A percentile compares a stretch with the other conserved stretches of the same genome.
Conservation (phyloP, 2,113 vertebrate species). For the Myotis yumanensis region DNA sequence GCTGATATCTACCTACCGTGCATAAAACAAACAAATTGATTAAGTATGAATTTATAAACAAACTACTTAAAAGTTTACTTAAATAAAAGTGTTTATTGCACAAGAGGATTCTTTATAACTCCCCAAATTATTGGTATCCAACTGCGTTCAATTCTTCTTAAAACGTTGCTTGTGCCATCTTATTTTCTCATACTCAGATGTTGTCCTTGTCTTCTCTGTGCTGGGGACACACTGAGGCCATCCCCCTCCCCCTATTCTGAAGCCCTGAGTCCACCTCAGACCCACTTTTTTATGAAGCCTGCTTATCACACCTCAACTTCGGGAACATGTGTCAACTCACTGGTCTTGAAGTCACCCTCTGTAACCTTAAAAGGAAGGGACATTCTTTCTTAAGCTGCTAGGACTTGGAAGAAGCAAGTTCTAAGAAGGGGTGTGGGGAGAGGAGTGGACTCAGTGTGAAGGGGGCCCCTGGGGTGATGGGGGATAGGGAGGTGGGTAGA, state of each 20-base stretch:
- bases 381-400: neutral
- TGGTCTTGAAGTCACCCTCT: neutral
- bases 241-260: neutral
- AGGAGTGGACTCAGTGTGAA: neutral
- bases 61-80: neutral
- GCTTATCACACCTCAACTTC: neutral
- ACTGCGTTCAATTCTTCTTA: neutral
- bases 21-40: neutral
- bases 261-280: neutral
- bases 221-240: neutral
- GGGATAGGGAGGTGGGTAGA: neutral
- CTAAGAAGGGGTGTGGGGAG: neutral
- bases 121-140: neutral
- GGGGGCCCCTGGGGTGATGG: fast-evolving
- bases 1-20: neutral
- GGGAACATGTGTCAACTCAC: neutral
- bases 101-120: neutral
- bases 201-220: neutral
- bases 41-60: neutral
- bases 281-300: neutral
- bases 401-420: neutral
- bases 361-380: neutral
- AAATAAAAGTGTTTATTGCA: neutral
- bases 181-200: fast-evolving
- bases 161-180: neutral